Percentiles rank a stretch among this genome's conserved stretches.
Conservation (phyloP, 2,888 invertebrate species). For the Mesorhabditis spiculigera region DNA sequence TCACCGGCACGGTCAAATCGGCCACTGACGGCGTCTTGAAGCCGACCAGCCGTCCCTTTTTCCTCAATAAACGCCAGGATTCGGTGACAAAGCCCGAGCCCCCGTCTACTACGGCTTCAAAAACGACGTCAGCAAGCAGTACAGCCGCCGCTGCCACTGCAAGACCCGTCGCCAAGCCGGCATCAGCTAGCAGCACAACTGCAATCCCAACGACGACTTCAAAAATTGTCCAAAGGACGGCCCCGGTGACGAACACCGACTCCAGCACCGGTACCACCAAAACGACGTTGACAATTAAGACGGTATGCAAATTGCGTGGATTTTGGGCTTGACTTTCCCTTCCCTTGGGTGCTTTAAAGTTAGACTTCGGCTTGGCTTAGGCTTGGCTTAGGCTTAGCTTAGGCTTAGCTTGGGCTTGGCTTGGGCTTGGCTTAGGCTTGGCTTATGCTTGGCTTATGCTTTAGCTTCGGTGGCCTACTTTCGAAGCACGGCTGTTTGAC, state of each 20-base stretch:
- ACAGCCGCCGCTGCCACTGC: too few relatives aligned
- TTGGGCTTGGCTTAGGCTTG: neutral
- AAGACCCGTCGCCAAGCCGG: too few relatives aligned
- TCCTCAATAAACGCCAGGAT: neutral
- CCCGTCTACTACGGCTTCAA: neutral
- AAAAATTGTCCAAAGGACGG: too few relatives aligned
- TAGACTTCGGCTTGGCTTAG: neutral
- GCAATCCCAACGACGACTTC: too few relatives aligned
- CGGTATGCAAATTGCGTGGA: neutral
- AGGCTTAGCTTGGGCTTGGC: neutral
- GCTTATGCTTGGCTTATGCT: neutral
- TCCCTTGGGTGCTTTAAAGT: neutral
- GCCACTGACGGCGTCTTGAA: neutral
- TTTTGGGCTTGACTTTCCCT: too few relatives aligned
- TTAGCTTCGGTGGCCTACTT: neutral
- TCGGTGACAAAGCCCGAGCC: neutral
- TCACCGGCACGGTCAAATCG: neutral
- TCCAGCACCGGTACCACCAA: neutral
- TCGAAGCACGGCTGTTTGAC: neutral
- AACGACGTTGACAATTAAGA: constrained; percentile 1
- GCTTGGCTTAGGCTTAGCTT: neutral
- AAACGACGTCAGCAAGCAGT: too few relatives aligned
- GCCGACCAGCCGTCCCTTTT: neutral
- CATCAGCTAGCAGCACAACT: too few relatives aligned
- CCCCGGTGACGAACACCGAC: too few relatives aligned